Percentiles rank a stretch among this genome's conserved stretches.
phyloP scores from a whole-genome alignment of 2,888 invertebrate species.

The Cheilosia scutellata region DNA sequence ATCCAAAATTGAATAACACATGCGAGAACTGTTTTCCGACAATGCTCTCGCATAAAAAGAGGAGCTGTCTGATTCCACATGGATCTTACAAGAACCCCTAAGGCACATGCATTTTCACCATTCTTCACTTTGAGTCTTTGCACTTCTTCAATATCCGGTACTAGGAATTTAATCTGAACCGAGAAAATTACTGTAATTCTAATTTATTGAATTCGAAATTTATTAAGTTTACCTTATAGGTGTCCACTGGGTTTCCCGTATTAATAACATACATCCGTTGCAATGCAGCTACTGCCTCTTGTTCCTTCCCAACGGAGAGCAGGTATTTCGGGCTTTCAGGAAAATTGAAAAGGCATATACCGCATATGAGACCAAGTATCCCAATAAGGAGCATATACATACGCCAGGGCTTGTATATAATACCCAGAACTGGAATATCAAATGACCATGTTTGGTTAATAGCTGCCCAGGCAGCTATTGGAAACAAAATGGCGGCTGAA shows the following conservation, averaged over 20 bases:
- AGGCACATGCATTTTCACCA: not conserved
- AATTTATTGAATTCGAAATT: not conserved
- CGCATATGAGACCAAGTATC: constrained; percentile 79
- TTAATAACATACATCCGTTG: constrained; percentile 78
- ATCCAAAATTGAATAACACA: constrained; percentile 81
- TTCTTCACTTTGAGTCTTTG: not conserved
- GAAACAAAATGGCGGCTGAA: constrained; percentile 79
- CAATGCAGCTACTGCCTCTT: constrained; percentile 79
- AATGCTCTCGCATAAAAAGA: constrained; percentile 79
- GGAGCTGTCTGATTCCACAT: constrained; percentile 82
- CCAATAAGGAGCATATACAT: constrained; percentile 80
- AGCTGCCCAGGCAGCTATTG: constrained; percentile 80
- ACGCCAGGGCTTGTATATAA: constrained; percentile 81
- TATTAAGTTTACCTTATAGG: constrained; percentile 60
- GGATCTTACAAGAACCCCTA: constrained; percentile 63
- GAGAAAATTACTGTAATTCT: not conserved
- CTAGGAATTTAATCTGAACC: constrained; percentile 22
- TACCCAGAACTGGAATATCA: constrained; percentile 77
- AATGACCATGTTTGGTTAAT: constrained; percentile 80
- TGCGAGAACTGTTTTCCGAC: constrained; percentile 79
- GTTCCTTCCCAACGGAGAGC: constrained; percentile 77
- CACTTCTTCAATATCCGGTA: constrained; percentile 25
- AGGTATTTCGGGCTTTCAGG: constrained; percentile 83
- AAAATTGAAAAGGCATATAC: constrained; percentile 77
- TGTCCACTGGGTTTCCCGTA: constrained; percentile 70